A percentile compares a stretch with the other conserved stretches of the same genome.
Conservation (phyloP, 2,888 invertebrate species). For the Dicranocentrus wangi region DNA sequence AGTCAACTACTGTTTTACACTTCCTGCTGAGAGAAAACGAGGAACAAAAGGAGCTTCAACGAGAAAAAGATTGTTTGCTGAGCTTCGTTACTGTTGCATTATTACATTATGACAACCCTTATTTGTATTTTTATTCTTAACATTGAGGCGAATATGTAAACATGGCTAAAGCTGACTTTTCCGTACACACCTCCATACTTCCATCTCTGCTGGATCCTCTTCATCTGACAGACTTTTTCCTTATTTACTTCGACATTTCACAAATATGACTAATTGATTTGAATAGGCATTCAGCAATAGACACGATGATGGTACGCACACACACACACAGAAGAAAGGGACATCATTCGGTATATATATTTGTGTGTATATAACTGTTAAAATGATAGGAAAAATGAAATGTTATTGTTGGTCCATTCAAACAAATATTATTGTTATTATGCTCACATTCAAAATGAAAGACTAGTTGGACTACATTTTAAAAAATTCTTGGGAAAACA, state of each 20-base stretch:
- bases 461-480: no score
- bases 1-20: constrained; percentile 59
- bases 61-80: no score
- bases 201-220: constrained; percentile 45
- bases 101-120: background rate
- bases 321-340: no score
- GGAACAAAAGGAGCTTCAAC: constrained; percentile 24
- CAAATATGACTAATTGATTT: constrained; percentile 70
- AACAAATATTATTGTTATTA: no score
- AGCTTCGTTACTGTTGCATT: no score
- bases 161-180: background rate
- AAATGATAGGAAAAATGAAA: no score
- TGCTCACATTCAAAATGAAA: no score
- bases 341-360: no score
- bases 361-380: no score
- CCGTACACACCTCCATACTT: constrained; percentile 50
- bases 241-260: constrained; percentile 64
- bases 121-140: constrained; percentile 24
- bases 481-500: no score
- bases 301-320: background rate
- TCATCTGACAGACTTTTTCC: constrained; percentile 37
- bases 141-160: no score
- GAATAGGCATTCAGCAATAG: constrained; percentile 21
- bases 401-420: no score
- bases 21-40: constrained; percentile 54